Evolutionary conservation across 2,797 vertebrate species (phyloP), one percentile per base, ranked within the genome.

Genomic region (Sebastes itinus): DNA sequence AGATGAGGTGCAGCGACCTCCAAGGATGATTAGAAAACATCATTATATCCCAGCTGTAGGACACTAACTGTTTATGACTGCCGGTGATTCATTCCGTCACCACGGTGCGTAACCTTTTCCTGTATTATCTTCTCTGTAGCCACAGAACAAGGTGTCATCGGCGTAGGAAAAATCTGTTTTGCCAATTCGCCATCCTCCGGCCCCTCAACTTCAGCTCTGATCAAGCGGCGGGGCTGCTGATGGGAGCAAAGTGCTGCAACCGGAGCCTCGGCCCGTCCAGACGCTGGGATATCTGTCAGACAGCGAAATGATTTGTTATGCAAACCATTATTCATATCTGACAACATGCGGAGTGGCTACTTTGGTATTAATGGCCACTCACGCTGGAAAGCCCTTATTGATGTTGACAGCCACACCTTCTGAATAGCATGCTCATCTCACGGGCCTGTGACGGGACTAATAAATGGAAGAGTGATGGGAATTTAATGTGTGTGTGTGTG

Each of bases 371-470:
- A 95, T 94, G 90, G 90, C 80, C 77, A 72, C 89, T 95, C 86
- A 92, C 76, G 60, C 75, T 84, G 87, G 84, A 89, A 78, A 83
- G 75, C 42, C 65, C 56, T 92, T 95, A 96, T 95, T 93, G 94
- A 95, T 95, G 93, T 87, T 93, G 95, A 95, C 95, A 95, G 91
- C 81, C 92, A 90, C 92, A 92, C 93, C 94, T 93, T 88, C 85
- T 72, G 84, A 82, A 84, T 63, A 78, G 85, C 77, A 66, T 18
- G 69, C 86, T 81, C 84, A 89, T 93, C 87, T 80, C 88, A 68
- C 79, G 5, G 87, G 75, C 77, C 82, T 55, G 63, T 65, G 68
- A 84, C 72, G 63, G 25, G 72, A 84, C 90, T 91, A 86, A 91
- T 92, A 90, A 88, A 90, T 54, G 77, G 72, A 81, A 42, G 83